Evolutionary conservation across 2,797 vertebrate species (phyloP).

Genomic region (Poecilia picta): DNA sequence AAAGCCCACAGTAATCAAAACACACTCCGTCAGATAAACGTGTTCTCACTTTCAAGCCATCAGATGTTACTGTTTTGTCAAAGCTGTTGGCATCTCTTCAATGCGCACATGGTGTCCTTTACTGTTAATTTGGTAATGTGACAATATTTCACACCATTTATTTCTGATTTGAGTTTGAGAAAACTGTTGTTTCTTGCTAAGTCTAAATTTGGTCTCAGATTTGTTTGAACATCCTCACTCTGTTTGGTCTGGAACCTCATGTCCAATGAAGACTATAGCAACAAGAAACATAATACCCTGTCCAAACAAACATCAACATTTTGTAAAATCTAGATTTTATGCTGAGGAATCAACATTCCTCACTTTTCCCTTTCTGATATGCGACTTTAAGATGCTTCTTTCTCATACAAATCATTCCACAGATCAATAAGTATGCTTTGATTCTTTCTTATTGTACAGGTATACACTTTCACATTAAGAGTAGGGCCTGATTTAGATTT

Average conservation of each 20-base stretch:
- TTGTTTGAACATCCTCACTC: background rate
- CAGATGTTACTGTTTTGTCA: constrained; percentile 1
- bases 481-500: background rate
- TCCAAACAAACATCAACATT: background rate
- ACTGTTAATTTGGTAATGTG: background rate
- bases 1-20: constrained; percentile 10
- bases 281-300: background rate
- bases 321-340: background rate
- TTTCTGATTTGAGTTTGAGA: background rate
- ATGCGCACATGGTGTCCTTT: background rate
- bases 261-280: background rate
- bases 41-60: background rate
- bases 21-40: background rate
- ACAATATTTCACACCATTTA: background rate
- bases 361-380: background rate
- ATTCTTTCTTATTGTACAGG: background rate
- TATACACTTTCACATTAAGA: background rate
- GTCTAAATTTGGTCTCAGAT: background rate
- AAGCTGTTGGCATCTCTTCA: background rate
- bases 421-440: background rate
- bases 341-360: background rate
- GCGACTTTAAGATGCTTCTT: background rate
- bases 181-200: background rate
- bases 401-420: background rate
- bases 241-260: background rate